Base-by-base conservation (phyloP, 2,888 invertebrate genomes). In the Chaetoderma sp. region DNA sequence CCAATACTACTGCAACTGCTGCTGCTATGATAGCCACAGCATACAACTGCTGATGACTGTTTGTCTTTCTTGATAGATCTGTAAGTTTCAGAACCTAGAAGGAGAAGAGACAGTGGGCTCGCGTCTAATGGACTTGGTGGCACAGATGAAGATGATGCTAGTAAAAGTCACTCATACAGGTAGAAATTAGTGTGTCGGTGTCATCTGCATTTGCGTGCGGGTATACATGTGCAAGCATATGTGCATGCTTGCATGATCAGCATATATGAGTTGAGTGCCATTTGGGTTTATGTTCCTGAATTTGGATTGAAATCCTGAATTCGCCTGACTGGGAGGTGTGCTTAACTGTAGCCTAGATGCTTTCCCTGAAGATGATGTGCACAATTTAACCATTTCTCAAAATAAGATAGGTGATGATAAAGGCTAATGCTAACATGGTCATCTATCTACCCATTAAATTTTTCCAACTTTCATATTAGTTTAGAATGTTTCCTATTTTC, bases 21-120 rank as follows among this genome's bases (percentile, higher is more conserved):
- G n/a, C n/a, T n/a, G n/a, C n/a, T n/a, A n/a, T n/a, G n/a, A n/a
- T n/a, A n/a, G n/a, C n/a, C n/a, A n/a, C n/a, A n/a, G n/a, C n/a
- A n/a, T n/a, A n/a, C n/a, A n/a, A n/a, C n/a, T n/a, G n/a, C n/a
- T n/a, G n/a, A n/a, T n/a, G n/a, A n/a, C n/a, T 45, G 45, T 36
- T 69, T 13, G 56, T 21, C 47, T 47, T 57, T 68, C 49, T 49
- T 16, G 18, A 27, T 71, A 81, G 81, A 72, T 80, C 54, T 79
- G 79, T 56, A 82, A 82, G 65, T 78, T 77, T 75, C 78, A 80
- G 70, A 81, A 78, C 27, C 77, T 82, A 13, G 82, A 82, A 60
- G 80, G 82, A 21, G 80, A 82, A 56, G 80, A 79, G 52, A 78
- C 72, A 42, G 80, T 80, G 10, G 78, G 78, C 57, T 70, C 70